phyloP scores from a whole-genome alignment of 2,888 invertebrate genomes.

The Caenorhabditis sulstoni region DNA sequence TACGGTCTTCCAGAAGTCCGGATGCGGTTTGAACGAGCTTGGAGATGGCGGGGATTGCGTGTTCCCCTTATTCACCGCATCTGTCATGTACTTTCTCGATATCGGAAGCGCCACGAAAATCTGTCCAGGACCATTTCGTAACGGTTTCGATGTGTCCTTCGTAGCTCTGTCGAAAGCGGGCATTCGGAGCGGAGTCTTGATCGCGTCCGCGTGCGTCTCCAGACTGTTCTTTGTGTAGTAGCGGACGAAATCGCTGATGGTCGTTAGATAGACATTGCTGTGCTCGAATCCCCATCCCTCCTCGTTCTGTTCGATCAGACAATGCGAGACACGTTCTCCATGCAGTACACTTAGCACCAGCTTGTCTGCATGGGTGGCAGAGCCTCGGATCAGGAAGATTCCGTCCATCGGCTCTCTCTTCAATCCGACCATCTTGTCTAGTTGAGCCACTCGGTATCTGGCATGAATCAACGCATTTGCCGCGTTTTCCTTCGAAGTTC shows the following conservation, averaged over 20 bases:
- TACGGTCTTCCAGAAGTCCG: conserved; percentile 10
- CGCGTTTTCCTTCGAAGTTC: conserved; percentile 64
- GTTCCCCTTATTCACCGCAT: conserved; percentile 29
- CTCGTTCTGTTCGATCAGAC: conserved; percentile 80
- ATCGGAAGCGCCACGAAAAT: conserved; percentile 27
- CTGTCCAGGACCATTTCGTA: conserved; percentile 46
- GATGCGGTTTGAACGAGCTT: conserved; percentile 10
- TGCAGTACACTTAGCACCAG: conserved; percentile 66
- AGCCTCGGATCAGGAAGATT: conserved; percentile 92
- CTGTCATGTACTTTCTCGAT: conserved; percentile 38
- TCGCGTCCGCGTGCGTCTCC: conserved; percentile 75
- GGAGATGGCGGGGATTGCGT: neutral
- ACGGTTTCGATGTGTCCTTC: conserved; percentile 9
- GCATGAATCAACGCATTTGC: conserved; percentile 57
- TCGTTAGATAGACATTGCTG: conserved; percentile 73
- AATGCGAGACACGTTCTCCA: conserved; percentile 75
- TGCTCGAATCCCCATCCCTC: conserved; percentile 79
- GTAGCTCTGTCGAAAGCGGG: conserved; percentile 50
- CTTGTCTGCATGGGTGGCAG: conserved; percentile 83
- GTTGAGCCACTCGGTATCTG: conserved; percentile 82
- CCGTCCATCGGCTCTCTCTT: conserved; percentile 84
- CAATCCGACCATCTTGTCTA: conserved; percentile 43
- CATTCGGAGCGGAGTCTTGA: conserved; percentile 51
- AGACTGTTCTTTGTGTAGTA: conserved; percentile 75
- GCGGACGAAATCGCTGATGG: conserved; percentile 77